Conservation (phyloP, 2,797 vertebrate species). For the Gallinago nigripennis region DNA sequence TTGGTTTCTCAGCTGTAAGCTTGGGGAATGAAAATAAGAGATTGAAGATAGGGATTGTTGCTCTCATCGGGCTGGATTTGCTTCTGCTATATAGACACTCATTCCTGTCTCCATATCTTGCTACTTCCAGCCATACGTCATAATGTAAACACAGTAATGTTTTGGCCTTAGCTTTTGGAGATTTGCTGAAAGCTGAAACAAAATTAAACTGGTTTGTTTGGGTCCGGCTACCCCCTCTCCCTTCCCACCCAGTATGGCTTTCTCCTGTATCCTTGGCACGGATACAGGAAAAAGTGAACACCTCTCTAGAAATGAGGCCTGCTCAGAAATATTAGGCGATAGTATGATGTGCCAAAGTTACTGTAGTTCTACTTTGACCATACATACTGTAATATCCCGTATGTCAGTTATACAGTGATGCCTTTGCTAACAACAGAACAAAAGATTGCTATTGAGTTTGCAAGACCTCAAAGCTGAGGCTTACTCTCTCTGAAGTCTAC, state of each 20-base stretch:
- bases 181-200: background rate
- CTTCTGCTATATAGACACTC: background rate
- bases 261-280: background rate
- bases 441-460: background rate
- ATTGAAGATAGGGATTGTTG: background rate
- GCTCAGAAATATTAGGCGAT: background rate
- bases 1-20: background rate
- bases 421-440: background rate
- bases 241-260: fast-evolving
- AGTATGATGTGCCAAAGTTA: background rate
- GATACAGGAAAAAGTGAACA: background rate
- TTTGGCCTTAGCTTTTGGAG: background rate
- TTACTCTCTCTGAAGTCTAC: background rate
- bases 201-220: background rate
- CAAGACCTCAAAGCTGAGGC: background rate
- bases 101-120: background rate
- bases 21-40: background rate
- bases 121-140: background rate
- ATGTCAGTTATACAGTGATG: background rate
- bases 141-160: background rate
- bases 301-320: background rate
- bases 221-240: background rate
- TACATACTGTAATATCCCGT: background rate
- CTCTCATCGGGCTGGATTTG: background rate
- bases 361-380: background rate